Evolutionary conservation across 2,888 invertebrate genomes (phyloP).

Genomic region (Diarsia dahlii): DNA sequence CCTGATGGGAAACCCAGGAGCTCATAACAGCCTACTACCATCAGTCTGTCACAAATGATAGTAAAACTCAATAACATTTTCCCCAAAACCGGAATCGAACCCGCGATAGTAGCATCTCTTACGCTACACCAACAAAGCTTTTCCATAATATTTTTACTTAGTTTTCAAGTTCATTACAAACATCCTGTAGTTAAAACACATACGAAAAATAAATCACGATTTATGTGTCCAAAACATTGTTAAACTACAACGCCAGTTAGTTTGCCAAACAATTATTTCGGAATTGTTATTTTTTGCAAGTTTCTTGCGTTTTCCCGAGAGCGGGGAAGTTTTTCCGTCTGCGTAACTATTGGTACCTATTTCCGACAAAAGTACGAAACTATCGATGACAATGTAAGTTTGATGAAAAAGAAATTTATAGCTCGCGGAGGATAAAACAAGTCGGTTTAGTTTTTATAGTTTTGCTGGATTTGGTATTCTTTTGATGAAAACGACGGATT

Average conservation of each 20-base stretch:
- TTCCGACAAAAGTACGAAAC: background rate
- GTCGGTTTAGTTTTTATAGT: constrained; percentile 25
- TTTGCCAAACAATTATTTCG: constrained; percentile 25
- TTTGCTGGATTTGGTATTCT: constrained; percentile 8
- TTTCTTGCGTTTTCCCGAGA: constrained; percentile 27
- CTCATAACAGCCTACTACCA: background rate
- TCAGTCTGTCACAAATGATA: background rate
- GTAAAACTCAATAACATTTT: background rate
- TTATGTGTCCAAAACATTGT: background rate
- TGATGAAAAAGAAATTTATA: constrained; percentile 49
- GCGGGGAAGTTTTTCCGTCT: constrained; percentile 12
- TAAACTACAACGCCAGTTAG: background rate
- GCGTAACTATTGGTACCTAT: background rate
- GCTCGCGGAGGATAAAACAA: constrained; percentile 27
- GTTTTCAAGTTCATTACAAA: background rate
- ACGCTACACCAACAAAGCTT: too few relatives aligned
- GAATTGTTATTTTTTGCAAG: constrained; percentile 29
- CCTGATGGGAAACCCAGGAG: too few relatives aligned
- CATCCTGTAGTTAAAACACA: background rate
- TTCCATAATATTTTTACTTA: too few relatives aligned
- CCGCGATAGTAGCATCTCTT: background rate
- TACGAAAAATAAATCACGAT: background rate
- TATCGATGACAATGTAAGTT: constrained; percentile 47
- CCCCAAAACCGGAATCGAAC: background rate
- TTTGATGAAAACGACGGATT: background rate